phyloP scores from a whole-genome alignment of 2,797 vertebrate genomes.

The Mormyrops attenuatus region DNA sequence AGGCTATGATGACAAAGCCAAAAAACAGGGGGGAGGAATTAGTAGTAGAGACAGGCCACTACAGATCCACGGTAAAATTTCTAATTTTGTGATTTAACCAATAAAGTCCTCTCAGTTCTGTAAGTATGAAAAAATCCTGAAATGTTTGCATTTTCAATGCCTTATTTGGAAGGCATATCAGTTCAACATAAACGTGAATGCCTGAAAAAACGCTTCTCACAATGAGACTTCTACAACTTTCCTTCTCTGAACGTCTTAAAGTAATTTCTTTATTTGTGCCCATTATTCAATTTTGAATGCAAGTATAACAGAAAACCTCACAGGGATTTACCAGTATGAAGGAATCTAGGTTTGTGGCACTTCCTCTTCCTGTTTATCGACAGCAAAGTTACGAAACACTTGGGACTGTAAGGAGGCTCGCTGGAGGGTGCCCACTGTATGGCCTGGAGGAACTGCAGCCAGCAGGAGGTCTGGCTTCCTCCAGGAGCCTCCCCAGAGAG shows the following conservation, averaged over 20 bases:
- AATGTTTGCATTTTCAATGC: not conserved
- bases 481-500: constrained; percentile 6
- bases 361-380: constrained; percentile 26
- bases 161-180: not conserved
- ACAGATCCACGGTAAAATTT: not conserved
- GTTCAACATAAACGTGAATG: not conserved
- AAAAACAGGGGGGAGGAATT: not conserved
- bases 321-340: not conserved
- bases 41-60: not conserved
- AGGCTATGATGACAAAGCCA: not conserved
- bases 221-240: not conserved
- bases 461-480: constrained; percentile 12
- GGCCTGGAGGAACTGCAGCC: not conserved
- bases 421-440: not conserved
- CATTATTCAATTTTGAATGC: not conserved
- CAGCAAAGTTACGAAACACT: not conserved
- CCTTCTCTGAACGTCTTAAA: not conserved
- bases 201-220: not conserved
- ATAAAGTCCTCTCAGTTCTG: not conserved
- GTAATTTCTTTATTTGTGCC: not conserved
- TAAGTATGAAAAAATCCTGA: not conserved
- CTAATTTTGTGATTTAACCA: not conserved
- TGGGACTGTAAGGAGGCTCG: not conserved
- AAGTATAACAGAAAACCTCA: not conserved
- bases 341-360: not conserved